A percentile compares a stretch with the other conserved stretches of the same genome.
Evolutionary conservation across 2,113 vertebrate species (phyloP).

Genomic region (Notechis scutatus): DNA sequence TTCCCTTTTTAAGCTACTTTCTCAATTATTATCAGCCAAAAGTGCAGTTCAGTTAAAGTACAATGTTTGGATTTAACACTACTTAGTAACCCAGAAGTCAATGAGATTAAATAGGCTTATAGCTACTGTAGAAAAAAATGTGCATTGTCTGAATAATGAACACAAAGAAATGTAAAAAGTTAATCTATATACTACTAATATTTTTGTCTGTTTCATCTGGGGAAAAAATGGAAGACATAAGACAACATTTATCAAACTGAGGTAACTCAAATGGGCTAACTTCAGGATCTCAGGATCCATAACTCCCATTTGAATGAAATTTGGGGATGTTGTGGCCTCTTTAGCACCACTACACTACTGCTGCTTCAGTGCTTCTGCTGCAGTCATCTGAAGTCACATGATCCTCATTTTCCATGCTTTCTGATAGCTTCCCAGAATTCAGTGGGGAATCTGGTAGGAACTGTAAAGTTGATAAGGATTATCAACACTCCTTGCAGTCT

Average conservation of each 20-base stretch:
- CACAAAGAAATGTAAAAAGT: constrained; percentile 3
- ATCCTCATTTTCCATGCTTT: not conserved
- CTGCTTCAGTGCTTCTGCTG: not conserved
- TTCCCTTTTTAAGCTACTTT: not conserved
- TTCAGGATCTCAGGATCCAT: not conserved
- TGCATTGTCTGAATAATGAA: not conserved
- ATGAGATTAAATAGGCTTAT: not conserved
- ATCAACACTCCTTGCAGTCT: not conserved
- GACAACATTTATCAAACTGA: not conserved
- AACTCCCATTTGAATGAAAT: not conserved
- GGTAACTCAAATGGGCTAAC: not conserved
- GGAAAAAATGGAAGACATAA: not conserved
- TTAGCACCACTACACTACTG: not conserved
- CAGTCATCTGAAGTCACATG: not conserved
- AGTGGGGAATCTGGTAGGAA: not conserved
- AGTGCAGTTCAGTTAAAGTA: constrained; percentile 6
- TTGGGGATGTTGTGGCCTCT: not conserved
- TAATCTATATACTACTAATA: not conserved
- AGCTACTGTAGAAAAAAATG: not conserved
- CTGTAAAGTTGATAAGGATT: not conserved
- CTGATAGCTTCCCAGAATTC: not conserved
- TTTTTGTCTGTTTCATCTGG: not conserved
- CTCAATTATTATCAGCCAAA: constrained; percentile 10
- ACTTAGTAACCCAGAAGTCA: constrained; percentile 5
- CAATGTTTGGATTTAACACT: not conserved